Base-by-base conservation (phyloP, 1,140 invertebrate genomes). In the Conus betulinus region DNA sequence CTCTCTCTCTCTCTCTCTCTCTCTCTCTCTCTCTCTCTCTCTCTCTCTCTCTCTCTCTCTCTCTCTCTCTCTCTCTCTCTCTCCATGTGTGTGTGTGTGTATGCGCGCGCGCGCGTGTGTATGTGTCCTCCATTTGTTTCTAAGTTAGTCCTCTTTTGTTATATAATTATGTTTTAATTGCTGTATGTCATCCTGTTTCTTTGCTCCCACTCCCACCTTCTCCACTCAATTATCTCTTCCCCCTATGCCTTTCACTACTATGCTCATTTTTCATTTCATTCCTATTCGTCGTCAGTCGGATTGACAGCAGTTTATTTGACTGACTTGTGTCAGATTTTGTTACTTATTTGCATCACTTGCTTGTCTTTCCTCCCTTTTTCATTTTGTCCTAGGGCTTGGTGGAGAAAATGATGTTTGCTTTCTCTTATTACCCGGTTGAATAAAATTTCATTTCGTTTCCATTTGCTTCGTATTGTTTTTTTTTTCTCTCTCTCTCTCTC, bases 61-160 rank as follows among this genome's bases (percentile, higher is more conserved):
- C 20, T 83, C 81, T 83, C 39, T 83, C 81, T 83, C 39, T 83
- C 39, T 83, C 39, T 83, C 81, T 83, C 39, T 83, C 81, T 83
- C 39, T 83, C 81, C 51, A 13, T 83, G 20, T 83, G 25, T 83
- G n/a, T 83, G 25, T 83, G n/a, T 83, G 11, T 78, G 11, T 23
- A 1, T 23, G 10, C 5, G n/a, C 4, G 10, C 4, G 11, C 4
- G 11, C 4, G 8, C 4, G 11, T 39, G 11, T 39, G 10, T 25
- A 1, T 25, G 11, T 39, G n/a, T 39, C 74, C n/a, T 5, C 74
- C 10, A 15, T 78, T 10, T 78, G 11, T 25, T n/a, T 78, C n/a
- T 83, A n/a, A 52, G 51, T 83, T 39, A 52, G 7, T 83, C 81
- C 51, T 11, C n/a, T 23, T 79, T 11, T 79, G 11, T 79, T 11